Evolutionary conservation across 2,113 vertebrate species (phyloP).

Genomic region (Ellobius talpinus): DNA sequence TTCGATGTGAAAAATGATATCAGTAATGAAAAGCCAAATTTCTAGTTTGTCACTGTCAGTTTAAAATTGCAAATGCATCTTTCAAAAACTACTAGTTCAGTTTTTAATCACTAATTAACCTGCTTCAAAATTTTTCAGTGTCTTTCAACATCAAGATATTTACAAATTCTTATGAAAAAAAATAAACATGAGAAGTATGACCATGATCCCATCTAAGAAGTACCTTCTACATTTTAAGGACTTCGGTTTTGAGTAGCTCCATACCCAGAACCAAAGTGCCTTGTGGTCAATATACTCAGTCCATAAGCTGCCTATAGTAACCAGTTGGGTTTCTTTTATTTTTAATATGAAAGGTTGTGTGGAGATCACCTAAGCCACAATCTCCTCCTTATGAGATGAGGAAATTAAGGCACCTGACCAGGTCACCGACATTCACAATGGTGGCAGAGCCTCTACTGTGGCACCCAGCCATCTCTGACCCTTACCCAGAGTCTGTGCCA

Average conservation of each 20-base stretch:
- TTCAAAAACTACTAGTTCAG: neutral
- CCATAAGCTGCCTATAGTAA: neutral
- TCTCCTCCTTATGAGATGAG: neutral
- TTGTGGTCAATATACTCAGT: neutral
- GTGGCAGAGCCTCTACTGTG: neutral
- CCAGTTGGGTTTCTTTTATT: neutral
- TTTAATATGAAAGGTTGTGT: neutral
- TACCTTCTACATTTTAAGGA: neutral
- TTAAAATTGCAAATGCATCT: neutral
- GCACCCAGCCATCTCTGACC: neutral
- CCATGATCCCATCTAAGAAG: neutral
- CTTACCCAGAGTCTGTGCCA: neutral
- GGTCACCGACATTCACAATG: neutral
- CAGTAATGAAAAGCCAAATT: conserved; percentile 24
- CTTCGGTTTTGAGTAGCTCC: neutral
- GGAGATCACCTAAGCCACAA: neutral
- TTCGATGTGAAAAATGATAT: conserved; percentile 63
- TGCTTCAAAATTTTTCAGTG: conserved; percentile 23
- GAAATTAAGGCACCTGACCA: neutral
- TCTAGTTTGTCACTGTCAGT: neutral
- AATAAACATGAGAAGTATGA: neutral
- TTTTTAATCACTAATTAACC: conserved; percentile 19
- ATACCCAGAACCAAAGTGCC: neutral
- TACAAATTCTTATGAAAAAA: neutral
- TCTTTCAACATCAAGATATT: neutral